phyloP scores from a whole-genome alignment of 2,888 invertebrate genomes.

The Exocentrus adspersus region DNA sequence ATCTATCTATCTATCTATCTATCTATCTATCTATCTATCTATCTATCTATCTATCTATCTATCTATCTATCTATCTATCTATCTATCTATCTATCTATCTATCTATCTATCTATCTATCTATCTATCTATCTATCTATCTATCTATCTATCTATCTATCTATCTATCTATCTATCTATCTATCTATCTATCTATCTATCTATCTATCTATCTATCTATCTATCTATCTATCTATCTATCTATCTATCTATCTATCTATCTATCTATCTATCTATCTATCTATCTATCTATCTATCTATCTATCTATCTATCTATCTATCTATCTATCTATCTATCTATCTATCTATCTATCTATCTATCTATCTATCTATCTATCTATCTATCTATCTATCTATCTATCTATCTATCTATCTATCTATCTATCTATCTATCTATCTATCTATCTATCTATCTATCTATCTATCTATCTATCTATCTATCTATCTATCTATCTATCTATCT shows the following conservation, averaged over 20 bases:
- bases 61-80: not conserved
- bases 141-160: not conserved
- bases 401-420: not conserved
- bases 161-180: not conserved
- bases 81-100: not conserved
- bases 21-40: not conserved
- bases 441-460: not conserved
- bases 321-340: not conserved
- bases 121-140: not conserved
- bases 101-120: not conserved
- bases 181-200: not conserved
- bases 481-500: not conserved
- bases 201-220: not conserved
- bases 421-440: not conserved
- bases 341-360: not conserved
- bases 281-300: not conserved
- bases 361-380: not conserved
- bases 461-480: not conserved
- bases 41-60: not conserved
- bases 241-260: not conserved
- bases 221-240: not conserved
- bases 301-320: not conserved
- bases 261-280: not conserved
- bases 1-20: not conserved
- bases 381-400: not conserved